These are phyloP conservation scores for Falcunculus frontatus DNA, from an alignment of 2,113 vertebrate genomes.

Conservation along the genomic window DNA sequence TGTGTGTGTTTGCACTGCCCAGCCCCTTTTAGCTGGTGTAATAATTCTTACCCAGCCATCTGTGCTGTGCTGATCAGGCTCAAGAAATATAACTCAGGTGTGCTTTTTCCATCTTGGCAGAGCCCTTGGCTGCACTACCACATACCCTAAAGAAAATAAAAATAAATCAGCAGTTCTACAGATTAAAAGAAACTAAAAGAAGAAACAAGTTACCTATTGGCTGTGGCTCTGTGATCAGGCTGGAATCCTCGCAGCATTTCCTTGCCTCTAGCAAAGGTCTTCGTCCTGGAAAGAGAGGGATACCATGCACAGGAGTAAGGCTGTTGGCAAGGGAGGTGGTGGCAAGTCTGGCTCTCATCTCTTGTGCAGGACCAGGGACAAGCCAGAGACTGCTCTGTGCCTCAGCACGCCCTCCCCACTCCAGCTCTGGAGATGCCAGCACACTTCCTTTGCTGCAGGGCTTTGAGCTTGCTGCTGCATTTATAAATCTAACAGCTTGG, in stretches of 20 bases:
- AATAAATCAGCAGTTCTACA: background rate
- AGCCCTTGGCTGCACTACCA: background rate
- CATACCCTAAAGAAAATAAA: background rate
- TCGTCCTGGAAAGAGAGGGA: background rate
- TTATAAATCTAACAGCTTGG: background rate
- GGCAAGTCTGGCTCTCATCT: background rate
- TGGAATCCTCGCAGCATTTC: background rate
- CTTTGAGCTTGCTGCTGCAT: background rate
- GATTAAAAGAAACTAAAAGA: background rate
- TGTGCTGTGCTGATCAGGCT: background rate
- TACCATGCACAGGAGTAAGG: background rate
- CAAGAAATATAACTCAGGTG: background rate
- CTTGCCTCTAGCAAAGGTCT: background rate
- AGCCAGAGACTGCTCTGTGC: background rate
- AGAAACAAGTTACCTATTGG: background rate
- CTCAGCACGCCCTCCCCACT: rapidly evolving
- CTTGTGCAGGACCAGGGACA: background rate
- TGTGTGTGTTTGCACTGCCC: background rate
- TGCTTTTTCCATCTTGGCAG: background rate
- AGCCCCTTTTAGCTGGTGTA: background rate
- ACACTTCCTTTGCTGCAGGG: background rate
- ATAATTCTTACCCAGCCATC: background rate
- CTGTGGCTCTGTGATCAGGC: background rate
- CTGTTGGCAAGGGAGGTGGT: background rate
- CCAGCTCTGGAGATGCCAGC: background rate